Evolutionary conservation across 2,797 vertebrate species (phyloP).

Genomic region (Selene dorsalis): DNA sequence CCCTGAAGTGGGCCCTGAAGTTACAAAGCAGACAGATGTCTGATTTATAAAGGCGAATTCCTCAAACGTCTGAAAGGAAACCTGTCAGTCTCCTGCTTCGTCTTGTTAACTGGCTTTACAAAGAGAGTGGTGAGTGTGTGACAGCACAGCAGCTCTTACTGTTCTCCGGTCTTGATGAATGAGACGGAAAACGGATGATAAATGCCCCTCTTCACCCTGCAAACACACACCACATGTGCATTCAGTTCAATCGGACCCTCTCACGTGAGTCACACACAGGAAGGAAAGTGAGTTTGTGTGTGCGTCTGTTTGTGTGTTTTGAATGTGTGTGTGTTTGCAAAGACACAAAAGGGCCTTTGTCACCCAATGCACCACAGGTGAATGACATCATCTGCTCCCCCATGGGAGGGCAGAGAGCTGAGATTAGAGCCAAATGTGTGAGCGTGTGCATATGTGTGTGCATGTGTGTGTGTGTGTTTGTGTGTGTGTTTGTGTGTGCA

Average conservation of each 20-base stretch:
- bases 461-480: conserved; percentile 20
- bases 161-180: conserved; percentile 53
- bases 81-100: conserved; percentile 20
- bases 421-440: conserved; percentile 62
- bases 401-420: conserved; percentile 48
- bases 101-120: conserved; percentile 46
- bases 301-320: conserved; percentile 53
- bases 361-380: conserved; percentile 73
- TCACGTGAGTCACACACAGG: conserved; percentile 63
- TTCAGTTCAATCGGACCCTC: conserved; percentile 38
- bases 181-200: conserved; percentile 54
- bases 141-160: conserved; percentile 42
- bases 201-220: conserved; percentile 17
- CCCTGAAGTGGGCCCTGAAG: not conserved
- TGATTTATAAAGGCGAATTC: conserved; percentile 25
- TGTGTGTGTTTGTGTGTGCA: conserved; percentile 26
- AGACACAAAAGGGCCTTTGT: conserved; percentile 80
- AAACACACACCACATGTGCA: conserved; percentile 60
- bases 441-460: conserved; percentile 36
- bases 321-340: conserved; percentile 47
- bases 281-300: conserved; percentile 35
- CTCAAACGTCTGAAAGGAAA: conserved; percentile 45
- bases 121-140: conserved; percentile 49
- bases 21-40: conserved; percentile 15
- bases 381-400: conserved; percentile 77